Evolutionary conservation across 2,888 invertebrate genomes (phyloP), one percentile per base, ranked within the genome.

Genomic region (Nasonovia ribisnigri): DNA sequence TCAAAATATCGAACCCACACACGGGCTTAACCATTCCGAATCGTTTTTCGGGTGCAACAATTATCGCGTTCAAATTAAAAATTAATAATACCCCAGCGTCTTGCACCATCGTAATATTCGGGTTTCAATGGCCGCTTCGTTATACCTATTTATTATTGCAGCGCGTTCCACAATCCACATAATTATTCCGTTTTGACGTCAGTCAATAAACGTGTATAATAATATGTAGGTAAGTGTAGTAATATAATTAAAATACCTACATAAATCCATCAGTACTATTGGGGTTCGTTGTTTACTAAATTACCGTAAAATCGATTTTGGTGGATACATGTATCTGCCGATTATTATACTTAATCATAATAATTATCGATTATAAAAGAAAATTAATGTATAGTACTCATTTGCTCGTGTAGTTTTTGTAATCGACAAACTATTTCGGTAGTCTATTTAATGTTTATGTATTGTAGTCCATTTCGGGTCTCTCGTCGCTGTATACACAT

Each of bases 331-430:
- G 36, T 77, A 36, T 1, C 36, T 36, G 20, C 36, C 36, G 77
- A 77, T 77, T 77, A 77, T 77, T 77, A 77, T 20, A 77, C 77
- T 77, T 77, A 36, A 77, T 42, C 36, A 36, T 20, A 77, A 77
- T 77, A 77, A 77, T 77, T 77, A 77, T 77, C 36, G 77, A 77
- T 36, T 77, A 77, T 77, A 77, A 77, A 77, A 77, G 20, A 20
- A 8, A 36, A 77, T 36, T 36, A 77, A 77, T 77, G 77, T 36
- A n/a, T n/a, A 36, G 20, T 8, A 77, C 20, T 77, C 77, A 77
- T 77, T 77, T 36, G 6, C 36, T 77, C 20, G 8, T 3, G 8
- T 20, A 77, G 20, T 77, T 6, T 20, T 77, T 77, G 77, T 77
- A 77, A 77, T 77, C 77, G 20, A 77, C 77, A 36, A 77, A 77